Conservation (phyloP, 2,888 invertebrate genomes). For the Desoria tigrina region DNA sequence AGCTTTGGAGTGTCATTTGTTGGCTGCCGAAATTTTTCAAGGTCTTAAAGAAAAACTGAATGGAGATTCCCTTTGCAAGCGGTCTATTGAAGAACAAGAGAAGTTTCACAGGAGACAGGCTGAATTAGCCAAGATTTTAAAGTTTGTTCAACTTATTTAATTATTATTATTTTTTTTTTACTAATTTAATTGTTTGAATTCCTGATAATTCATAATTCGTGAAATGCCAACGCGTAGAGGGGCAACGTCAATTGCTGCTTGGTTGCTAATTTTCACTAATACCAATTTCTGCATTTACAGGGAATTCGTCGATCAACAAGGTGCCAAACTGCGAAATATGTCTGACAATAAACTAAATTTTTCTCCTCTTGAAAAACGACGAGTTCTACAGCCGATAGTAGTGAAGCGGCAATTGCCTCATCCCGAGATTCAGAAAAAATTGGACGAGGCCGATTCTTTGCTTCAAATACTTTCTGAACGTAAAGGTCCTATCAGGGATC, state of each 20-base stretch:
- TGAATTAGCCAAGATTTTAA: constrained; percentile 38
- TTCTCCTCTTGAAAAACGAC: not conserved
- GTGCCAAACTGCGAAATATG: not conserved
- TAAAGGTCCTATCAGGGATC: constrained; percentile 15
- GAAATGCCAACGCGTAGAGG: not conserved
- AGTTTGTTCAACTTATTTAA: constrained; percentile 29
- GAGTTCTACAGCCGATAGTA: not conserved
- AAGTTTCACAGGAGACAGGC: constrained; percentile 50
- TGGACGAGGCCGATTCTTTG: constrained; percentile 51
- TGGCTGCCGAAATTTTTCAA: constrained; percentile 42
- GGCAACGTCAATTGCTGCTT: too few species aligned
- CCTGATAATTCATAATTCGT: not conserved
- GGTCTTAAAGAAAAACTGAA: constrained; percentile 36
- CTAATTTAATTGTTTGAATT: not conserved
- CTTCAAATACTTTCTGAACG: constrained; percentile 40
- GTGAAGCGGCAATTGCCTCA: not conserved
- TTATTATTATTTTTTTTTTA: not conserved
- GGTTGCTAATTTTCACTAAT: too few species aligned
- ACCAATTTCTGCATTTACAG: too few species aligned
- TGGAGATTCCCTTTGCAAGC: constrained; percentile 37
- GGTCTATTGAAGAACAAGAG: constrained; percentile 46
- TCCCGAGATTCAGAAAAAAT: constrained; percentile 34
- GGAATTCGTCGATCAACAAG: too few species aligned
- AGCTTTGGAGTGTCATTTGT: constrained; percentile 43
- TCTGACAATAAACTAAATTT: not conserved